Conservation (phyloP, 2,888 invertebrate genomes). For the Drosophila gaucha region DNA sequence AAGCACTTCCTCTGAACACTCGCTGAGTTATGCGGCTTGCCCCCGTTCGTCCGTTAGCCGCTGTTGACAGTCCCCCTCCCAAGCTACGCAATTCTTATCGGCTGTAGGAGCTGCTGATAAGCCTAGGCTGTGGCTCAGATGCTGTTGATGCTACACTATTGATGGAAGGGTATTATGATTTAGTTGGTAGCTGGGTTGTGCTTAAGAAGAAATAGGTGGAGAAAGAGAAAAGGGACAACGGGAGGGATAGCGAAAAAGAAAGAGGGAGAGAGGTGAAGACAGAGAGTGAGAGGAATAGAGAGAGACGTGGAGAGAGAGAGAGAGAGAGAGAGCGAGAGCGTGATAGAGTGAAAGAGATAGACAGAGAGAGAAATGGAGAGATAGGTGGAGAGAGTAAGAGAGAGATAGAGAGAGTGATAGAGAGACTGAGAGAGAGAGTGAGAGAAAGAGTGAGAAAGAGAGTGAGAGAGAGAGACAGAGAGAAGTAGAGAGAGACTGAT, state of each 20-base stretch:
- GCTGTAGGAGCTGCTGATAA: slow-evolving; percentile 24
- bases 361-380: background rate
- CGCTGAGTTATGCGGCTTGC: slow-evolving; percentile 44
- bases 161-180: background rate
- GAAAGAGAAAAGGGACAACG: no score
- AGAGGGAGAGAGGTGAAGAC: background rate
- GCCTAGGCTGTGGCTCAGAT: slow-evolving; percentile 1
- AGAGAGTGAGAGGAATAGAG: background rate
- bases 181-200: background rate
- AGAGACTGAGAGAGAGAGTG: background rate
- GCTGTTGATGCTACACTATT: slow-evolving; percentile 7
- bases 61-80: slow-evolving; percentile 38
- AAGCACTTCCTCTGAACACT: slow-evolving; percentile 31
- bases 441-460: background rate
- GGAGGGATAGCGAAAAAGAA: background rate
- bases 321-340: no score
- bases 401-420: background rate
- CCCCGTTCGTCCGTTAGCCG: slow-evolving; percentile 21
- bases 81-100: slow-evolving; percentile 18
- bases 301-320: background rate
- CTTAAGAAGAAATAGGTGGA: background rate
- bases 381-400: background rate
- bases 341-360: background rate
- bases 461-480: background rate
- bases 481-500: background rate